These are phyloP conservation scores for Rhinogobius similis DNA, from an alignment of 2,113 vertebrate species.

Conservation along the genomic window DNA sequence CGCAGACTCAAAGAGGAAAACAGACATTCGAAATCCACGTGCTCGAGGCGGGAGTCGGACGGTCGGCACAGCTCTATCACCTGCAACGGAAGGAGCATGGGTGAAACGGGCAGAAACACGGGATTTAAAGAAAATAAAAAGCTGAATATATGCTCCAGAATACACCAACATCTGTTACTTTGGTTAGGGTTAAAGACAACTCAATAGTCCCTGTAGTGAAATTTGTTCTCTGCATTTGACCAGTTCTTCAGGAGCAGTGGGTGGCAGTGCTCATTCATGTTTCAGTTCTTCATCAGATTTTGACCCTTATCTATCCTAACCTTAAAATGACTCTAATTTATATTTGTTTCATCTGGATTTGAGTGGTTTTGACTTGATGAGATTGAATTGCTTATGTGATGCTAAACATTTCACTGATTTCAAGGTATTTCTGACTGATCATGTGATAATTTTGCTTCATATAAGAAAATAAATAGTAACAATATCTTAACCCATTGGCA, in stretches of 20 bases:
- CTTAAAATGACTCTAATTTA: too few relatives aligned
- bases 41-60: slow-evolving; percentile 92
- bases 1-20: slow-evolving; percentile 90
- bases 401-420: too few relatives aligned
- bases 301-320: too few relatives aligned
- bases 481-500: too few relatives aligned
- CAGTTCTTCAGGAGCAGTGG: neutral
- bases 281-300: neutral
- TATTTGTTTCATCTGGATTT: too few relatives aligned
- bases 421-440: too few relatives aligned
- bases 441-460: too few relatives aligned
- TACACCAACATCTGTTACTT: neutral
- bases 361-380: too few relatives aligned
- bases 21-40: slow-evolving; percentile 94
- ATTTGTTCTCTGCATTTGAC: neutral
- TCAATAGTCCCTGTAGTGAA: too few relatives aligned
- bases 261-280: neutral
- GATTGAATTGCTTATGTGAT: too few relatives aligned
- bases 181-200: too few relatives aligned
- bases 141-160: neutral
- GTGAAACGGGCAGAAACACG: slow-evolving; percentile 6
- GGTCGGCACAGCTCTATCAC: slow-evolving; percentile 92
- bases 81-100: slow-evolving; percentile 61
- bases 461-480: too few relatives aligned
- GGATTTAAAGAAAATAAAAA: neutral